phyloP scores from a whole-genome alignment of 2,797 vertebrate genomes.

The Petrocephalus sullivani region DNA sequence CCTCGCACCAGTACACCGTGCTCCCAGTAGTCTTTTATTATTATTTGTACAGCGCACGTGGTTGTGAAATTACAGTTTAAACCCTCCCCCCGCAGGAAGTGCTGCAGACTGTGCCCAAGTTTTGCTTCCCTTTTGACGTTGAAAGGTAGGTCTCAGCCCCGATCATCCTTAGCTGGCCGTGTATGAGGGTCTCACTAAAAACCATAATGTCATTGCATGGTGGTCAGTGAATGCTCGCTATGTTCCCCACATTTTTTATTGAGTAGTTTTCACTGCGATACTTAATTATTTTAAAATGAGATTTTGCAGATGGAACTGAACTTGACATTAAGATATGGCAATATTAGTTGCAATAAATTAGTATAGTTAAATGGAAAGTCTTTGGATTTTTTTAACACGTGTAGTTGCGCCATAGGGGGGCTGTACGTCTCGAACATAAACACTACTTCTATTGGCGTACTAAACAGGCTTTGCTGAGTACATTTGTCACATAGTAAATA shows the following conservation, averaged over 20 bases:
- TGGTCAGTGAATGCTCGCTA: background rate
- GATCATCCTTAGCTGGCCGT: background rate
- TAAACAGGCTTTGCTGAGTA: slow-evolving; percentile 2
- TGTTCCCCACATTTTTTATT: background rate
- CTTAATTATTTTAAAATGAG: background rate
- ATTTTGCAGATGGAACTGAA: background rate
- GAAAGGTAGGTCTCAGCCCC: slow-evolving; percentile 73
- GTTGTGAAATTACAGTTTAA: slow-evolving; percentile 30
- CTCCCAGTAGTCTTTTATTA: background rate
- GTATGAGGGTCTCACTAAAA: background rate
- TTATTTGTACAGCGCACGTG: background rate
- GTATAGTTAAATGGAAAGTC: background rate
- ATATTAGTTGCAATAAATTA: background rate
- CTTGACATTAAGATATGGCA: background rate
- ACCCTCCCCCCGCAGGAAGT: slow-evolving; percentile 69
- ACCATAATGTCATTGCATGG: background rate
- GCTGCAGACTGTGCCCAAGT: slow-evolving; percentile 87
- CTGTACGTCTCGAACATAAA: slow-evolving; percentile 15
- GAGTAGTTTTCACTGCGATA: background rate
- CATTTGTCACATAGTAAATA: slow-evolving; percentile 14
- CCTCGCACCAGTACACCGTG: background rate
- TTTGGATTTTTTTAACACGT: background rate
- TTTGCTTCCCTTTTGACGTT: slow-evolving; percentile 96
- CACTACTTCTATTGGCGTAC: slow-evolving; percentile 10
- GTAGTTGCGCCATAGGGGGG: slow-evolving; percentile 17